Evolutionary conservation across 2,888 invertebrate species (phyloP).

Genomic region (Syritta pipiens): DNA sequence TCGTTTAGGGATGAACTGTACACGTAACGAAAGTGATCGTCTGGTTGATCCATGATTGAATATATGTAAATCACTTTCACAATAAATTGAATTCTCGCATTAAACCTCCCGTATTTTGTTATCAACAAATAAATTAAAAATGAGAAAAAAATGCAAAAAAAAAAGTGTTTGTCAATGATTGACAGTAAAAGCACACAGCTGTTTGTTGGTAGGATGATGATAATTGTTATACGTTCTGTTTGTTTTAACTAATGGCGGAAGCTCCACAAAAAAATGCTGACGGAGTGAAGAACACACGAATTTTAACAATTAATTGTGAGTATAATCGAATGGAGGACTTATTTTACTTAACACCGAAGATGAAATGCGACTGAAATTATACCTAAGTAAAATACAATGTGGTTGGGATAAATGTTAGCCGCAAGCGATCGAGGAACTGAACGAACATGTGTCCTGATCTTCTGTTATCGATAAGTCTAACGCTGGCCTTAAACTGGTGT

Average conservation of each 20-base stretch:
- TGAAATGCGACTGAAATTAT: too few relatives aligned
- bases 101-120: constrained; percentile 43
- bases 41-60: constrained; percentile 85
- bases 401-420: too few relatives aligned
- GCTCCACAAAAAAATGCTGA: background rate
- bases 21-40: constrained; percentile 90
- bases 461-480: too few relatives aligned
- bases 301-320: too few relatives aligned
- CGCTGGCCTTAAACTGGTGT: too few relatives aligned
- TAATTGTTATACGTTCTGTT: constrained; percentile 46
- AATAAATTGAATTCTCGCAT: constrained; percentile 39
- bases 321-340: too few relatives aligned
- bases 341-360: too few relatives aligned
- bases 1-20: constrained; percentile 95
- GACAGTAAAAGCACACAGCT: constrained; percentile 37
- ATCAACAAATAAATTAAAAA: constrained; percentile 60
- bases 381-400: too few relatives aligned
- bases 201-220: background rate
- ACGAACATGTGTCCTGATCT: too few relatives aligned
- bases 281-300: too few relatives aligned
- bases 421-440: too few relatives aligned
- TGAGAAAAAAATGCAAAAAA: constrained; percentile 25
- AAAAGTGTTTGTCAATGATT: constrained; percentile 10
- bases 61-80: background rate
- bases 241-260: background rate